Base-by-base conservation (phyloP, 2,888 invertebrate species). In the Drosophila basisetae region DNA sequence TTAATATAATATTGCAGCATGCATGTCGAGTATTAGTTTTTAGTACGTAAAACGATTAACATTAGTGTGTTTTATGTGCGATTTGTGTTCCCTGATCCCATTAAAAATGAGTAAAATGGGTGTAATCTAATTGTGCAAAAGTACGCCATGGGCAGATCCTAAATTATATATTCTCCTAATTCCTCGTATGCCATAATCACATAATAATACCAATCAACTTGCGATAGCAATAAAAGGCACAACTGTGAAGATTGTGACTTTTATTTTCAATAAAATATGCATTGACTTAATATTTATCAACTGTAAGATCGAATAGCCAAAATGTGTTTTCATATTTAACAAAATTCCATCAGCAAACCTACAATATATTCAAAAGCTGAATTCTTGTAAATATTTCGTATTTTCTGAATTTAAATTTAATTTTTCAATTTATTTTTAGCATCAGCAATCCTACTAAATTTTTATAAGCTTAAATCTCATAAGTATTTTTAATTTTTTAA, bases 371-470 rank as follows among this genome's bases (percentile, higher is more conserved):
- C 3, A 9, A 39, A 18, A 18, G 3, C 18, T 18, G 0, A 37
- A 37, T 37, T 39, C 7, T 39, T 39, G 9, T 10, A 3, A 22
- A 41, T 41, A 11, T n/a, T 10, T 41, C n/a, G 2, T 0, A 18
- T 41, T n/a, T n/a, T 41, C 10, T 4, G 2, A 39, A 39, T 18
- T 39, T 39, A 18, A 39, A 3, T 39, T 39, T 18, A 3, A 37
- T 37, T 37, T 9, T 9, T 9, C 9, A 9, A 18, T 39, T 10
- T 4, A n/a, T 41, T 41, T n/a, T 41, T n/a, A 41, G 1, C n/a
- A n/a, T n/a, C n/a, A 11, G n/a, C 5, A 10, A 41, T n/a, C 5
- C 2, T 0, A n/a, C 2, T 4, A n/a, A 4, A n/a, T 4, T 6
- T n/a, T 41, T 10, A n/a, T 4, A 41, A n/a, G 41, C 41, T 41